Conservation (phyloP, 2,113 vertebrate genomes). For the Vireo altiloquus region DNA sequence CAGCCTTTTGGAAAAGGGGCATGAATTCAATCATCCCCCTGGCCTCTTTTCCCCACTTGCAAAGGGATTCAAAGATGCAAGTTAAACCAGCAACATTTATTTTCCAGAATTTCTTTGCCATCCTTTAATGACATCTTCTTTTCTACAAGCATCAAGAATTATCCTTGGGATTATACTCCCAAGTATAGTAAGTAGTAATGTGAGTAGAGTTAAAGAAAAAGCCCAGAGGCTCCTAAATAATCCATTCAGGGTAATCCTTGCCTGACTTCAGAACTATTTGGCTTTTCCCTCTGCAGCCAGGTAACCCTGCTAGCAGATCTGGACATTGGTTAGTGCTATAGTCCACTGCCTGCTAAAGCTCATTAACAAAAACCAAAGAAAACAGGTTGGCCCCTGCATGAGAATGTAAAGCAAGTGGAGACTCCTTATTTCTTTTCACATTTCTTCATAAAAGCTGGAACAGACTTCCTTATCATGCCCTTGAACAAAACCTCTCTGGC, state of each 20-base stretch:
- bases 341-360: neutral
- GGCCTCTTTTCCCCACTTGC: neutral
- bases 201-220: neutral
- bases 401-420: neutral
- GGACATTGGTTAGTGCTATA: neutral
- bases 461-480: neutral
- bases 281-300: neutral
- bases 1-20: neutral
- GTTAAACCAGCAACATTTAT: neutral
- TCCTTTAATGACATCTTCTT: neutral
- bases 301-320: neutral
- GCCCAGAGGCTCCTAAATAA: neutral
- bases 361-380: neutral
- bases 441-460: neutral
- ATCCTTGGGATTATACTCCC: neutral
- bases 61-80: neutral
- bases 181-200: neutral
- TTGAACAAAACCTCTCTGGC: neutral
- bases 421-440: neutral
- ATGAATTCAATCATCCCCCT: neutral
- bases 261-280: neutral
- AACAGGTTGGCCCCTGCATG: neutral
- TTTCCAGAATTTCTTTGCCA: neutral
- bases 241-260: neutral
- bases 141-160: neutral